Percentiles rank a stretch among this genome's conserved stretches.
Evolutionary conservation across 2,797 vertebrate genomes (phyloP).

Genomic region (Tachyglossus aculeatus): DNA sequence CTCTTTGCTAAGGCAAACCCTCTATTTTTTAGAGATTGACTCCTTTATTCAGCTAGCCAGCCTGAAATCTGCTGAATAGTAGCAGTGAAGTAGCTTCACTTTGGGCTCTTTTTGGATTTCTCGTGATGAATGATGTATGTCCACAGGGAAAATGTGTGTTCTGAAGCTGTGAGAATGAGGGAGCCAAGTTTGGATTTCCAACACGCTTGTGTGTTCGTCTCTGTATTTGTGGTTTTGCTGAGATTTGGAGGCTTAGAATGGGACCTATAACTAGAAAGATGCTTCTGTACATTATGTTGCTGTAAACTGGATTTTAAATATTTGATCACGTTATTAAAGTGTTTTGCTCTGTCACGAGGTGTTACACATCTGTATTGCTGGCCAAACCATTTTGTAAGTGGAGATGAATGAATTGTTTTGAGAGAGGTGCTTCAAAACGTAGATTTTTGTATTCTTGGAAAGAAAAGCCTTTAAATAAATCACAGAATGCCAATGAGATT

Average conservation of each 20-base stretch:
- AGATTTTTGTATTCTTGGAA: conserved; percentile 61
- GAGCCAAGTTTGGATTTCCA: conserved; percentile 41
- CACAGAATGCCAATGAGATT: conserved; percentile 62
- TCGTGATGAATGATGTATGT: too few species aligned
- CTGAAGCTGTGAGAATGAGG: background rate
- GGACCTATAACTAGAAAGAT: conserved; percentile 41
- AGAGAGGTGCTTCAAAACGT: conserved; percentile 64
- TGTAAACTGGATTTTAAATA: conserved; percentile 59
- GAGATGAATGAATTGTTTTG: conserved; percentile 61
- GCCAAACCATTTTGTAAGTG: conserved; percentile 47
- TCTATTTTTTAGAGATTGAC: too few species aligned
- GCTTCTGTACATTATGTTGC: conserved; percentile 44
- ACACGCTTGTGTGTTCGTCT: background rate
- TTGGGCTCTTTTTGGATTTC: too few species aligned
- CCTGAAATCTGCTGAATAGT: too few species aligned
- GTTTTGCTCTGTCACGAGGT: conserved; percentile 55
- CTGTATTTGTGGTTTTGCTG: background rate
- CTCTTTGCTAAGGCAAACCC: too few species aligned
- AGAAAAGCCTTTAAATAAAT: conserved; percentile 68
- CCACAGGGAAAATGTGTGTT: conserved; percentile 42
- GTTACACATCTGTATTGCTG: conserved; percentile 43
- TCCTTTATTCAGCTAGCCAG: too few species aligned
- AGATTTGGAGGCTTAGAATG: conserved; percentile 32
- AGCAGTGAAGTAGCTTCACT: too few species aligned
- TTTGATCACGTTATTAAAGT: conserved; percentile 64